Conservation (phyloP, 2,113 vertebrate genomes). For the Scomber colias region DNA sequence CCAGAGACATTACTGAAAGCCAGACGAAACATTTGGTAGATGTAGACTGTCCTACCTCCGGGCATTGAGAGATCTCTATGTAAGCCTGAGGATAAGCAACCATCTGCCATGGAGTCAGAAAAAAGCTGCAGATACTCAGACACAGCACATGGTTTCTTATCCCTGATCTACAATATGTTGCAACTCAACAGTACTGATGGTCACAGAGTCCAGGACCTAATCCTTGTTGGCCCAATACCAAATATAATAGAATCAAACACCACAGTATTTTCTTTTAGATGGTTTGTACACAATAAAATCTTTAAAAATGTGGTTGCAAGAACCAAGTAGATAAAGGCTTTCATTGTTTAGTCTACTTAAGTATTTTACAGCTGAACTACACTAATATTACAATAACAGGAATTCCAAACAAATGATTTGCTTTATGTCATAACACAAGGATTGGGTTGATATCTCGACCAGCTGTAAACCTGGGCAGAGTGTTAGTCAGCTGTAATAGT, state of each 20-base stretch:
- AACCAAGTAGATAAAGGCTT: not conserved
- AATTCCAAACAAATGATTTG: not conserved
- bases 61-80: slow-evolving; percentile 34
- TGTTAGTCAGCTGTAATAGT: not conserved
- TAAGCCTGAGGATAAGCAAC: slow-evolving; percentile 59
- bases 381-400: not conserved
- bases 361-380: too few relatives aligned
- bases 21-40: slow-evolving; percentile 20
- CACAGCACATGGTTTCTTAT: slow-evolving; percentile 27
- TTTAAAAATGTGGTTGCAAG: not conserved
- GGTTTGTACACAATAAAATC: not conserved
- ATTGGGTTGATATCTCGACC: not conserved
- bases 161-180: slow-evolving; percentile 13
- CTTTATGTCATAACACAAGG: not conserved
- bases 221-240: not conserved
- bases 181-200: not conserved
- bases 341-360: not conserved
- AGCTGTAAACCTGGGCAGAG: not conserved
- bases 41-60: not conserved
- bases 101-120: slow-evolving; percentile 50
- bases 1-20: not conserved
- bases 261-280: not conserved
- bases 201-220: not conserved
- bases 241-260: not conserved
- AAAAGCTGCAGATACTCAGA: slow-evolving; percentile 4